Evolutionary conservation across 2,888 invertebrate species (phyloP).

Genomic region (Dryococelus australis): DNA sequence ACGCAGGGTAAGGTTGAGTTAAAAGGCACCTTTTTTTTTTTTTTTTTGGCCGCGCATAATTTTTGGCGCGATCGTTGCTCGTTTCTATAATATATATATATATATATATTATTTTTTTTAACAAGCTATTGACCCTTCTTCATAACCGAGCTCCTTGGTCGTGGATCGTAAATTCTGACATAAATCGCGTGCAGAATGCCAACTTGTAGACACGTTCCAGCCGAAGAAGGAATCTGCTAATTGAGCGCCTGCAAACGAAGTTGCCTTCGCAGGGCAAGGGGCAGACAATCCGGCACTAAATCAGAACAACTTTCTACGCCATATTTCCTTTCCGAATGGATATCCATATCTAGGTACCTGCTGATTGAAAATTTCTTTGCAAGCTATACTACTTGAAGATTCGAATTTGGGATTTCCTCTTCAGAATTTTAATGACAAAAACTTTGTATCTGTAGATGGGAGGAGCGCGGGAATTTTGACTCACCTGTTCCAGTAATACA

Average conservation of each 20-base stretch:
- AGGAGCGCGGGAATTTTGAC: no score
- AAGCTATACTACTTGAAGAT: no score
- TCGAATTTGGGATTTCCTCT: not conserved
- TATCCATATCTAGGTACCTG: not conserved
- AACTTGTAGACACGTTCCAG: not conserved
- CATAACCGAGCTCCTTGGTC: not conserved
- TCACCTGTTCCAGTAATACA: no score
- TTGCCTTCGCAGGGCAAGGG: not conserved
- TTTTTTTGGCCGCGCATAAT: not conserved
- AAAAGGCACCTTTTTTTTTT: not conserved
- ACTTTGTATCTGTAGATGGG: no score
- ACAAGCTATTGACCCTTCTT: constrained; percentile 8
- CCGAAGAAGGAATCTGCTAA: not conserved
- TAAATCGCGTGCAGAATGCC: not conserved
- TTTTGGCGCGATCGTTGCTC: not conserved
- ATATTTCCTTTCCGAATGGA: not conserved
- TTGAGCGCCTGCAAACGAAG: not conserved
- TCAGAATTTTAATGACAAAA: not conserved
- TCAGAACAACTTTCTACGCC: not conserved
- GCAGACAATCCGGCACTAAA: not conserved
- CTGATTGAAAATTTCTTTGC: not conserved
- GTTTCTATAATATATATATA: no score
- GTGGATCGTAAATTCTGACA: not conserved
- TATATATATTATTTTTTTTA: not conserved
- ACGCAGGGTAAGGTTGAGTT: not conserved